Base-by-base conservation (phyloP, 2,797 vertebrate genomes). In the Pipistrellus pygmaeus region DNA sequence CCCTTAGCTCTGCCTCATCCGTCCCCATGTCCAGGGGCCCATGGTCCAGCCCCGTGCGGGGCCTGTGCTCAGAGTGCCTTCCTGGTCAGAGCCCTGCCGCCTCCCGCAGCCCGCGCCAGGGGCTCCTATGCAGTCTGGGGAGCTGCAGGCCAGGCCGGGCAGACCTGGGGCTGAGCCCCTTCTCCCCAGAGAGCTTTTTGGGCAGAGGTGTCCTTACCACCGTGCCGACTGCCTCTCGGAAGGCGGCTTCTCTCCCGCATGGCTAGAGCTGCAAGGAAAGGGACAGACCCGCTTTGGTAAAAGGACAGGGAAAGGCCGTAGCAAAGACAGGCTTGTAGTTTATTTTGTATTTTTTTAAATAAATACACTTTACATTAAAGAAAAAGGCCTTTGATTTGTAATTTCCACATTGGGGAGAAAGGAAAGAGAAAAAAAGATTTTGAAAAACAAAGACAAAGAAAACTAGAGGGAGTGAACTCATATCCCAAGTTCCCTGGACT, bases 291-390 rank as follows among this genome's bases (percentile, higher is more conserved):
- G 0, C 0, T 69, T 60, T 13, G 27, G 76, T 55, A 32, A 95
- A 84, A 51, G 77, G 91, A 82, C 9, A 96, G 93, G 93, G 88
- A 90, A 97, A 89, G 97, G 97, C 96, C 96, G 97, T 80, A 95
- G 97, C 96, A 97, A 77, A 98, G 96, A 98, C 95, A 96, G 95
- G 97, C 88, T 97, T 97, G 97, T 85, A 98, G 98, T 98, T 98
- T 94, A 97, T 98, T 98, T 96, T 97, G 97, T 96, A 75, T 97
- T 98, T 97, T 98, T 98, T 98, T 97, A 98, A 98, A 98, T 98
- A 98, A 98, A 98, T 98, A 98, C 98, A 98, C 97, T 98, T 98
- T 98, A 98, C 98, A 98, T 98, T 98, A 98, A 98, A 98, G 98
- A 98, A 98, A 98, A 98, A 98, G 97, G 98, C 98, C 98, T 98